A percentile compares a stretch with the other conserved stretches of the same genome.
phyloP scores from a whole-genome alignment of 2,888 invertebrate genomes.

The Nycteola revayana region DNA sequence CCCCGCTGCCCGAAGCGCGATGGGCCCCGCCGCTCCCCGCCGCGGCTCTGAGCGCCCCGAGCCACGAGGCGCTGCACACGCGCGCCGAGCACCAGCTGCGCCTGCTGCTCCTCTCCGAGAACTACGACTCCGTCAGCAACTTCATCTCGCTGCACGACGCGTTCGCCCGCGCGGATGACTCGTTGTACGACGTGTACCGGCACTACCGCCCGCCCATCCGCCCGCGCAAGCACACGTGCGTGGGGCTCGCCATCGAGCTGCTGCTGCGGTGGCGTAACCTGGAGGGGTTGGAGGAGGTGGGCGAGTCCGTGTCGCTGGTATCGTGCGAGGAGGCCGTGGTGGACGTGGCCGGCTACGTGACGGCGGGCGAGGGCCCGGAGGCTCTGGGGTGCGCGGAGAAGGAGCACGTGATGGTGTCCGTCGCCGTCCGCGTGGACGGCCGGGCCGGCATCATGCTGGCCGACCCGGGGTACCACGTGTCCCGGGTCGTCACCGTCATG shows the following conservation, averaged over 20 bases:
- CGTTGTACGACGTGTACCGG: constrained; percentile 87
- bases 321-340: constrained; percentile 94
- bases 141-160: constrained; percentile 86
- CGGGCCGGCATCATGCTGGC: constrained; percentile 90
- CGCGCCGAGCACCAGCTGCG: constrained; percentile 91
- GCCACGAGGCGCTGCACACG: constrained; percentile 90
- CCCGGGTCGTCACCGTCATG: constrained; percentile 93
- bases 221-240: constrained; percentile 91
- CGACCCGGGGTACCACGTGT: constrained; percentile 96
- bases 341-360: constrained; percentile 80
- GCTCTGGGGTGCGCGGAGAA: constrained; percentile 88
- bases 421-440: constrained; percentile 87
- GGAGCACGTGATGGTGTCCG: constrained; percentile 92
- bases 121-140: constrained; percentile 95
- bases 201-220: constrained; percentile 90
- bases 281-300: constrained; percentile 86
- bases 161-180: constrained; percentile 81
- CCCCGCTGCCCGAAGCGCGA: constrained; percentile 88
- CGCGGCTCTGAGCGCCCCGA: constrained; percentile 57
- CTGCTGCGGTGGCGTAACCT: constrained; percentile 84
- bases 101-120: constrained; percentile 90
- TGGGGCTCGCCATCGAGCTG: constrained; percentile 89
- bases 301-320: constrained; percentile 83
- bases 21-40: constrained; percentile 51
- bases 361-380: constrained; percentile 78